Conservation (phyloP, 1,140 invertebrate species). For the Cherax destructor region DNA sequence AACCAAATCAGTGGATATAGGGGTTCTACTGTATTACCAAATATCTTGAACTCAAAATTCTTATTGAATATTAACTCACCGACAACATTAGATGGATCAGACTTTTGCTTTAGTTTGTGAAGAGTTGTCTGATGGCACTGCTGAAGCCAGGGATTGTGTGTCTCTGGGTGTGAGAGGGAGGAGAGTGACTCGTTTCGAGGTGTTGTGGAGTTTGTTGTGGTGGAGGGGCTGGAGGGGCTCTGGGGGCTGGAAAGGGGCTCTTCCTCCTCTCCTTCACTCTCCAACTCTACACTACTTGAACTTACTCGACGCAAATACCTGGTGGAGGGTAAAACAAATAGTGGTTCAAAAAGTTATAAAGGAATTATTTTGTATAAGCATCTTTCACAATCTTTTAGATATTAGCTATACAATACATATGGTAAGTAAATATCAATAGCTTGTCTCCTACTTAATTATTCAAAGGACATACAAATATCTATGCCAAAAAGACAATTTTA, state of each 20-base stretch:
- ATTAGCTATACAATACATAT: too few relatives aligned
- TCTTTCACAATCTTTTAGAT: too few relatives aligned
- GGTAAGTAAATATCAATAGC: too few relatives aligned
- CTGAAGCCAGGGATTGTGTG: conserved; percentile 79
- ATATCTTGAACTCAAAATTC: too few relatives aligned
- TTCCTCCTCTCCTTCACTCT: conserved; percentile 75
- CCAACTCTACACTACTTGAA: conserved; percentile 76
- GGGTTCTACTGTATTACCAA: too few relatives aligned
- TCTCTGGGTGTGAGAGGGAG: conserved; percentile 54
- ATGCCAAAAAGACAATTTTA: too few relatives aligned
- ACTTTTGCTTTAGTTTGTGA: conserved; percentile 74
- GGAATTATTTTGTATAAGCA: too few relatives aligned
- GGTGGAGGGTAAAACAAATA: conserved; percentile 70
- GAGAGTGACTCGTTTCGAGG: conserved; percentile 87
- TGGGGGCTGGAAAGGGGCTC: conserved; percentile 67
- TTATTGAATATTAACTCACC: conserved; percentile 39
- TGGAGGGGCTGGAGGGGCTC: conserved; percentile 78
- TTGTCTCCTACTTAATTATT: too few relatives aligned
- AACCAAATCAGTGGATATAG: too few relatives aligned
- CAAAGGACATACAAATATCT: too few relatives aligned
- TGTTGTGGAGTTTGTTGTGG: conserved; percentile 90
- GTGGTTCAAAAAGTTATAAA: too few relatives aligned
- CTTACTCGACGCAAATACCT: conserved; percentile 75
- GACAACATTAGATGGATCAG: conserved; percentile 69
- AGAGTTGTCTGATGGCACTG: conserved; percentile 78